Conservation (phyloP, 2,888 invertebrate species). For the Patella ulyssiponensis region DNA sequence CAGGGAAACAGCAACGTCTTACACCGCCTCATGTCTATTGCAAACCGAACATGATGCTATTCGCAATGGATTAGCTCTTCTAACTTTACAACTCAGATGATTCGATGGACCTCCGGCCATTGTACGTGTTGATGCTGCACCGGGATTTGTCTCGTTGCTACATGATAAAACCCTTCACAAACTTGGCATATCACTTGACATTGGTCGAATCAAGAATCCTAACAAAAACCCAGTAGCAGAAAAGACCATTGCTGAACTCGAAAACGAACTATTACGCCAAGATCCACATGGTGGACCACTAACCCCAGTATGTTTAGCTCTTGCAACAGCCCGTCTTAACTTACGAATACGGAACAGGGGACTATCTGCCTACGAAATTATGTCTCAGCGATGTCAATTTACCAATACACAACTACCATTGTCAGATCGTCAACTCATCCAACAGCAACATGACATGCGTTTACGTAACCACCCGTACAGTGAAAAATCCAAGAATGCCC, state of each 20-base stretch:
- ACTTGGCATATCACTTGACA: slow-evolving; percentile 34
- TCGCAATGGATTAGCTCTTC: slow-evolving; percentile 26
- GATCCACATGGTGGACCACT: slow-evolving; percentile 34
- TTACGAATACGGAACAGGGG: too few species aligned
- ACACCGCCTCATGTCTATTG: slow-evolving; percentile 32
- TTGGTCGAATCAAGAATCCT: slow-evolving; percentile 7
- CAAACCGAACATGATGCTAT: slow-evolving; percentile 33
- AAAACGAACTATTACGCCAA: slow-evolving; percentile 42
- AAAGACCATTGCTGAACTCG: slow-evolving; percentile 48
- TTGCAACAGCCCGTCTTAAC: too few species aligned
- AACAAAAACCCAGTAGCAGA: slow-evolving; percentile 52
- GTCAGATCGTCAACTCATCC: not conserved
- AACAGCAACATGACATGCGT: not conserved
- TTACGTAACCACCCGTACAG: slow-evolving; percentile 6
- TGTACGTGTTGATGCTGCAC: slow-evolving; percentile 44
- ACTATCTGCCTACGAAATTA: not conserved
- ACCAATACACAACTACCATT: slow-evolving; percentile 10
- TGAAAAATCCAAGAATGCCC: slow-evolving; percentile 3
- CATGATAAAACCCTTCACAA: slow-evolving; percentile 34
- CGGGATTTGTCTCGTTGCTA: slow-evolving; percentile 13
- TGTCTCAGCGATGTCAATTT: not conserved
- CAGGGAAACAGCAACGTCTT: slow-evolving; percentile 38
- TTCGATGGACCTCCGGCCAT: slow-evolving; percentile 41
- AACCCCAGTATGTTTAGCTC: slow-evolving; percentile 6
- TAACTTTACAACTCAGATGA: slow-evolving; percentile 34